Base-by-base conservation (phyloP, 1,140 invertebrate species). In the Rhopalosiphum padi region DNA sequence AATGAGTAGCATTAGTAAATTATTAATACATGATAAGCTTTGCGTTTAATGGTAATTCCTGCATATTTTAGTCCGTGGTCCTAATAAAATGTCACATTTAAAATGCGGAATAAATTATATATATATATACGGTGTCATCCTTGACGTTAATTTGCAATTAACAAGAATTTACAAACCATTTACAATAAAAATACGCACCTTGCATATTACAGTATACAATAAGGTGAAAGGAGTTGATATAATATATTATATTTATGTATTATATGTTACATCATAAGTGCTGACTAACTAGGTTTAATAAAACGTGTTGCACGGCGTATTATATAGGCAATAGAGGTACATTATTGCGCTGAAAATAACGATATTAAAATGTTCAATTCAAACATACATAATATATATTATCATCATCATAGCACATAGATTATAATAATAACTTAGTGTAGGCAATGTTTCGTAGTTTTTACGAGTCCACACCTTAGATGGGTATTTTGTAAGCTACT, bases 301-400 rank as follows among this genome's bases (percentile, higher is more conserved):
- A 77, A 77, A 77, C 60, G 15, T 18, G 30, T 68, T 30, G n/a
- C 60, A 35, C 30, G 60, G 60, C 60, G 11, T 35, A n/a, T n/a
- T 77, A n/a, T 77, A 77, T 77, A 77, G 30, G 60, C 60, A 77
- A 77, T 77, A 77, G 60, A 77, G 60, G 30, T 77, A 77, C 60
- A 77, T n/a, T 35, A 6, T n/a, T 77, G 15, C 15, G 60, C 15
- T n/a, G 30, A 77, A 77, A 77, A 77, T 11, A 77, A n/a, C 25
- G 30, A 60, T 11, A 77, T 18, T n/a, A 15, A n/a, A 77, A 77
- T 18, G 30, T 77, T 77, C 30, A 35, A 77, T 77, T 77, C 30
- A 77, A 77, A n/a, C 30, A 22, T n/a, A 46, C 46, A 46, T 46
- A 46, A 11, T 46, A 46, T 46, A 51, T 51, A 51, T 18, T n/a